A percentile compares a stretch with the other conserved stretches of the same genome.
These are phyloP conservation scores for Lasioglossum zephyrum DNA, from an alignment of 2,888 invertebrate genomes.

Conservation along the genomic window DNA sequence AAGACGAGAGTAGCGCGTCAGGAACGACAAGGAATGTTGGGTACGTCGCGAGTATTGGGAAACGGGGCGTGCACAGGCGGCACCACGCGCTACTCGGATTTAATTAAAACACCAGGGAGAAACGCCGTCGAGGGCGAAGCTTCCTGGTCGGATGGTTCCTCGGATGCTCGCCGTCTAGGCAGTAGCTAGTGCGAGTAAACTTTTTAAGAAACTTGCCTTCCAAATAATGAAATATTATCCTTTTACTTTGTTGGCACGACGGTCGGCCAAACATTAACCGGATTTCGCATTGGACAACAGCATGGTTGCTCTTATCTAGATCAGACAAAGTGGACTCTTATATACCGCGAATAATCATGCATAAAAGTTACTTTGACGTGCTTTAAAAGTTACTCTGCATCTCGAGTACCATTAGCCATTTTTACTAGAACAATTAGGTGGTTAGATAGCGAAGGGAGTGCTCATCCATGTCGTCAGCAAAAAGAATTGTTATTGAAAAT, in stretches of 20 bases:
- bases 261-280: too few species aligned
- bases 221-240: background rate
- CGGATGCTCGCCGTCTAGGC: constrained; percentile 4
- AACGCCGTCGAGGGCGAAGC: constrained; percentile 12
- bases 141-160: background rate
- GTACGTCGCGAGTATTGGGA: constrained; percentile 42
- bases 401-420: too few species aligned
- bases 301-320: too few species aligned
- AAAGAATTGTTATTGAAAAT: too few species aligned
- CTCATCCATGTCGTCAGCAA: too few species aligned
- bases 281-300: too few species aligned
- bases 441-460: too few species aligned
- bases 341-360: too few species aligned
- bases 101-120: constrained; percentile 59
- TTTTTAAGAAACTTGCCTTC: background rate
- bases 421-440: too few species aligned
- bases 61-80: constrained; percentile 20
- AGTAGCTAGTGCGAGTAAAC: background rate
- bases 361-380: too few species aligned
- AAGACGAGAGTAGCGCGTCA: constrained; percentile 36
- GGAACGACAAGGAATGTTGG: constrained; percentile 37
- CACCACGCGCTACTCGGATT: constrained; percentile 41
- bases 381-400: too few species aligned
- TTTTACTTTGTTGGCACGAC: background rate
- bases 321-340: too few species aligned